Base-by-base conservation (phyloP, 1,140 invertebrate genomes). In the Drosophila ogumai region DNA sequence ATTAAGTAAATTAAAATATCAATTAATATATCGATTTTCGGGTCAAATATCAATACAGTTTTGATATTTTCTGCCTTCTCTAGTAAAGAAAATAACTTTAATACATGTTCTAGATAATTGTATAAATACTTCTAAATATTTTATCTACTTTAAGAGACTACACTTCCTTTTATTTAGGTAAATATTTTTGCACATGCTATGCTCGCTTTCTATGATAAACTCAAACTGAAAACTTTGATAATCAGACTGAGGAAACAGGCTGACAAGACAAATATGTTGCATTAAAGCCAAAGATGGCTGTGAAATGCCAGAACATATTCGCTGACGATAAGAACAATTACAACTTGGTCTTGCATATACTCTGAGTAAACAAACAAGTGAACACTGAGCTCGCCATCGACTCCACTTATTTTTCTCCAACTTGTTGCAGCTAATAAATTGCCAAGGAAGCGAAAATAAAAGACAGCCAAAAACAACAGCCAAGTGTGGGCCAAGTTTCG, bases 361-460 rank as follows among this genome's bases (percentile, higher is more conserved):
- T 28, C 25, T 66, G 47, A 57, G 73, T 46, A 73, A 64, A 55
- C 71, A 82, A 79, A 57, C 59, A 32, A 67, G 52, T 22, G 38
- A 55, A 55, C 19, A 73, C 79, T 54, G 60, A 63, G 61, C 52
- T 38, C 63, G 47, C 19, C 44, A 28, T 59, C 19, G 15, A 17
- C 36, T 32, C 10, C 9, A 31, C 8, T 60, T 54, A 41, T 54
- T 41, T 71, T 57, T 36, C 64, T 19, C 25, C 63, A 79, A 86
- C 82, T 86, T 86, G 82, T 86, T 86, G 82, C 82, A 71, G 74
- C 74, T 57, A 72, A 58, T 58, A 47, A 80, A 74, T 54, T 43
- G 75, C 40, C 36, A 55, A 55, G 46, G 17, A 36, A 52, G 46
- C 32, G 46, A 59, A 85, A 78, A 50, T 55, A 74, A 64, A 52